These are phyloP conservation scores for Drosophila setifemur DNA, from an alignment of 1,140 invertebrate genomes.

Conservation along the genomic window DNA sequence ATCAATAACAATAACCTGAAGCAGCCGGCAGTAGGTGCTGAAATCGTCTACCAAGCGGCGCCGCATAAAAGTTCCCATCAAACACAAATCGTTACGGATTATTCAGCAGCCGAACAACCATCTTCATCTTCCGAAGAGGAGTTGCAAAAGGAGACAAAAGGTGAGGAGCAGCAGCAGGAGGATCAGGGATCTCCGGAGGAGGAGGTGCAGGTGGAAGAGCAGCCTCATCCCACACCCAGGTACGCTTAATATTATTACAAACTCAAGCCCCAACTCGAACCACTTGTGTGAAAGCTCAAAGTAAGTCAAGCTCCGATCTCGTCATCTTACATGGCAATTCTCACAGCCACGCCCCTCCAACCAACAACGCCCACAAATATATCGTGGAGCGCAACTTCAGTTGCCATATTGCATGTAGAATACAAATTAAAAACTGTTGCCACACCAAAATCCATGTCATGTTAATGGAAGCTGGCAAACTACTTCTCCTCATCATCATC, in stretches of 20 bases:
- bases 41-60: constrained; percentile 56
- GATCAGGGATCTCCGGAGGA: constrained; percentile 15
- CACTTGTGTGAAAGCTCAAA: constrained; percentile 24
- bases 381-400: constrained; percentile 5
- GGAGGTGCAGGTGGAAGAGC: background rate
- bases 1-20: constrained; percentile 71
- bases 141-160: background rate
- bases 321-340: constrained; percentile 16
- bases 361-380: constrained; percentile 5
- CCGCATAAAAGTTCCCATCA: constrained; percentile 73
- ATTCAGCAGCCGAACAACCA: constrained; percentile 42
- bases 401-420: constrained; percentile 47
- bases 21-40: constrained; percentile 14
- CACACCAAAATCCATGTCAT: constrained; percentile 21
- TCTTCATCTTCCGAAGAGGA: constrained; percentile 19
- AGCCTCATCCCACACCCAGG: constrained; percentile 50
- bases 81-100: constrained; percentile 70
- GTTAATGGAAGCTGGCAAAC: background rate
- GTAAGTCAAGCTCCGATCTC: constrained; percentile 30
- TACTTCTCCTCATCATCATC: background rate
- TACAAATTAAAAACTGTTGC: constrained; percentile 47
- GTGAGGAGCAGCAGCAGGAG: constrained; percentile 22
- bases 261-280: background rate
- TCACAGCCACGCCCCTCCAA: constrained; percentile 49
- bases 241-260: constrained; percentile 30